phyloP scores from a whole-genome alignment of 2,888 invertebrate species.

The Rhamnusium bicolor region DNA sequence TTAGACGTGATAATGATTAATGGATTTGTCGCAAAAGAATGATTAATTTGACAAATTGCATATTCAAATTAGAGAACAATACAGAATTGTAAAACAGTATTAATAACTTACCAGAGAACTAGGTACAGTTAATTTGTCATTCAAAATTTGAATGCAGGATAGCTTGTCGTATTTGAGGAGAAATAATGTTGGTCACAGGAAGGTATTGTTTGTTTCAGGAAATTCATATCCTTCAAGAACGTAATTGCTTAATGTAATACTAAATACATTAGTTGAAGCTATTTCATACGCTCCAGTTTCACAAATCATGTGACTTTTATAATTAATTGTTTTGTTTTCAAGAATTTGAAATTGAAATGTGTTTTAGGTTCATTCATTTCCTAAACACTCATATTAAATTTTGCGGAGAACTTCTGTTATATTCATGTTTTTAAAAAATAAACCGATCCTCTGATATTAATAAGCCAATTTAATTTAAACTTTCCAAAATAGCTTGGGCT shows the following conservation, averaged over 20 bases:
- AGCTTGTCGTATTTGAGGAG: background rate
- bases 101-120: background rate
- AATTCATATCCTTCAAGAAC: background rate
- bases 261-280: background rate
- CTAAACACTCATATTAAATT: background rate
- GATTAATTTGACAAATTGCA: background rate
- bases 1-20: conserved; percentile 10
- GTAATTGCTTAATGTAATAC: background rate
- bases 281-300: background rate
- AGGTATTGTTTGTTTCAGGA: background rate
- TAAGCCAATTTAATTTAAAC: too few relatives aligned
- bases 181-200: background rate
- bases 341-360: background rate
- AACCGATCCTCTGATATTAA: too few relatives aligned
- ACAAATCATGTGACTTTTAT: too few relatives aligned
- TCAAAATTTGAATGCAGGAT: background rate
- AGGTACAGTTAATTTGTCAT: background rate
- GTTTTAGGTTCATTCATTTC: background rate
- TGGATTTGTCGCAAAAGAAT: conserved; percentile 2
- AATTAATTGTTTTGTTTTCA: background rate
- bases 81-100: background rate
- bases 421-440: too few relatives aligned
- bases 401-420: too few relatives aligned
- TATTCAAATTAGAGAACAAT: background rate
- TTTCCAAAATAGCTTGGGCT: too few relatives aligned